Conservation (phyloP, 1,140 invertebrate genomes). For the Apis mellifera region DNA sequence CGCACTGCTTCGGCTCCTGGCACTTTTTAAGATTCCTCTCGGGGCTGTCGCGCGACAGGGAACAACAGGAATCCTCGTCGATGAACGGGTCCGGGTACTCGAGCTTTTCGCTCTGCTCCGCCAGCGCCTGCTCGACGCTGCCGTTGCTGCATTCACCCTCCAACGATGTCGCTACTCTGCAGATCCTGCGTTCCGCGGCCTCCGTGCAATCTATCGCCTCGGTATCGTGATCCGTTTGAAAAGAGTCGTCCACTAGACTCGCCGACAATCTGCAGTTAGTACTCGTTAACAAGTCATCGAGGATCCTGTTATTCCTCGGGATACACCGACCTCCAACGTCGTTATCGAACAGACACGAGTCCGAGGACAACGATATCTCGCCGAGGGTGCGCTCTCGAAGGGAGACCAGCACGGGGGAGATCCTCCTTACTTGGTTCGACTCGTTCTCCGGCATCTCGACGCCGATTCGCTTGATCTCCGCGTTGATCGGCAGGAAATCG, state of each 20-base stretch:
- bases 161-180: background rate
- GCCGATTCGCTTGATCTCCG: constrained; percentile 75
- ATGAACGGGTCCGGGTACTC: constrained; percentile 1
- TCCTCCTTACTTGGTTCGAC: constrained; percentile 73
- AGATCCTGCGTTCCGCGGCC: background rate
- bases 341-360: constrained; percentile 58
- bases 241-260: background rate
- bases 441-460: constrained; percentile 77
- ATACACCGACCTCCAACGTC: background rate
- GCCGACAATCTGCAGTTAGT: background rate
- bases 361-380: constrained; percentile 76
- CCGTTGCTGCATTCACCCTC: background rate
- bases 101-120: background rate
- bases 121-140: background rate
- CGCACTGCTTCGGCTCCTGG: constrained; percentile 34
- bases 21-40: constrained; percentile 9
- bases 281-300: background rate
- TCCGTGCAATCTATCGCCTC: background rate
- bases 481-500: constrained; percentile 72
- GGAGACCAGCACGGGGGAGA: constrained; percentile 78
- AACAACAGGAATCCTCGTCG: constrained; percentile 23
- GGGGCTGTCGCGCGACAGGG: constrained; percentile 5
- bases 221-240: background rate
- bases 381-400: constrained; percentile 76
- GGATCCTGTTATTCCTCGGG: background rate